Percentiles rank a stretch among this genome's conserved stretches.
These are phyloP conservation scores for Argyrosomus regius DNA, from an alignment of 2,797 vertebrate genomes.

Conservation along the genomic window DNA sequence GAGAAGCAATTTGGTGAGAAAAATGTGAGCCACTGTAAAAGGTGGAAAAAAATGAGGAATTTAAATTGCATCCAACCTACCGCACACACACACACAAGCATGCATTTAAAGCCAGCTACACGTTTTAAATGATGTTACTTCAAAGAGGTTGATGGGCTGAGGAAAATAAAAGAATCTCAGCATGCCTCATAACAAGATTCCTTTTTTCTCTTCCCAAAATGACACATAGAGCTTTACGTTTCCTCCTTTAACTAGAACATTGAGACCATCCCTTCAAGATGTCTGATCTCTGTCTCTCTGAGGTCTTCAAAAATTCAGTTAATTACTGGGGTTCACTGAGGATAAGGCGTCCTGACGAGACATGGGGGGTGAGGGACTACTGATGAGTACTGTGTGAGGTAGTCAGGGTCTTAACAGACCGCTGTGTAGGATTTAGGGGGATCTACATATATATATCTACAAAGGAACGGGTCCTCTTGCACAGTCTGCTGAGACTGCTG, in stretches of 20 bases:
- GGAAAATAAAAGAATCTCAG: slow-evolving; percentile 36
- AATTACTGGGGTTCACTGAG: slow-evolving; percentile 42
- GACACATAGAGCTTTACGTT: slow-evolving; percentile 19
- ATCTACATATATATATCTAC: too few relatives aligned
- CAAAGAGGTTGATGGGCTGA: slow-evolving; percentile 36
- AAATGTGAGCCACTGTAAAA: slow-evolving; percentile 60
- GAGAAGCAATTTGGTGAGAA: slow-evolving; percentile 66
- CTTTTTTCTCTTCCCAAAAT: slow-evolving; percentile 28
- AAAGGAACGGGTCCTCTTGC: too few relatives aligned
- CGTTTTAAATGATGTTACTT: slow-evolving; percentile 42
- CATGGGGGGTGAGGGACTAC: slow-evolving; percentile 1
- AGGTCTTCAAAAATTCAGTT: slow-evolving; percentile 47
- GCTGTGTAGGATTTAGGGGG: too few relatives aligned
- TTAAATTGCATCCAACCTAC: slow-evolving; percentile 37
- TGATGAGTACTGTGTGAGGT: slow-evolving; percentile 13
- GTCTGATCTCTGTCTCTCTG: slow-evolving; percentile 32
- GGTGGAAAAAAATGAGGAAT: slow-evolving; percentile 23
- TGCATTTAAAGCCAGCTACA: slow-evolving; percentile 25
- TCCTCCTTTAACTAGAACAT: slow-evolving; percentile 24
- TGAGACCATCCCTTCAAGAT: slow-evolving; percentile 8
- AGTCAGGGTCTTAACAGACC: neutral
- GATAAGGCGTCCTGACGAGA: slow-evolving; percentile 22
- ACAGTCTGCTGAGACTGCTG: too few relatives aligned
- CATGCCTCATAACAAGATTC: slow-evolving; percentile 1
- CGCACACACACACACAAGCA: neutral